phyloP scores from a whole-genome alignment of 2,113 vertebrate genomes.

The Campylomormyrus tamandua region DNA sequence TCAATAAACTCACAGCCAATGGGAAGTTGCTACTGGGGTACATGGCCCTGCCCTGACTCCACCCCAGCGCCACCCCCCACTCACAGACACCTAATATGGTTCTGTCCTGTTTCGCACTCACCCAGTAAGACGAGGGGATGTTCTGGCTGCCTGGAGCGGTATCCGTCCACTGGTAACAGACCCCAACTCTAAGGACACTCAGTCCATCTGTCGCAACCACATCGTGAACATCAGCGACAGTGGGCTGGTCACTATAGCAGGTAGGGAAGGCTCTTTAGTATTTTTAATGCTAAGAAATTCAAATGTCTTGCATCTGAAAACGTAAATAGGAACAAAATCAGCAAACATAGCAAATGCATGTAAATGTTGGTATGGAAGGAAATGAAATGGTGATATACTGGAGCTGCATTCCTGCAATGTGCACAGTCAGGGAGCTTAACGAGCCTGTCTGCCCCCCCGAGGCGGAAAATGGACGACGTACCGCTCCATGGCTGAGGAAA shows the following conservation, averaged over 20 bases:
- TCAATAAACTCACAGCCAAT: background rate
- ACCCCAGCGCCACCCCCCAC: background rate
- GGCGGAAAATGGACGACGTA: slow-evolving; percentile 98
- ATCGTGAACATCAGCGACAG: slow-evolving; percentile 77
- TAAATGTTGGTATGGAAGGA: background rate
- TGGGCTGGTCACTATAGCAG: slow-evolving; percentile 88
- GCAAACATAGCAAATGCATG: background rate
- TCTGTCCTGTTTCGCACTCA: background rate
- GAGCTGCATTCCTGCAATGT: background rate
- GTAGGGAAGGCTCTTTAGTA: slow-evolving; percentile 46
- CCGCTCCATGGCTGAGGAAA: slow-evolving; percentile 87
- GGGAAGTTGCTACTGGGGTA: background rate
- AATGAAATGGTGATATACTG: background rate
- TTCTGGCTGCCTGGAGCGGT: slow-evolving; percentile 92
- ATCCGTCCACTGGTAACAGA: slow-evolving; percentile 90
- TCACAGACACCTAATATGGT: background rate
- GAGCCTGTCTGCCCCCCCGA: slow-evolving; percentile 36
- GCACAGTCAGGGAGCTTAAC: background rate
- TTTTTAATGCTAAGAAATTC: background rate
- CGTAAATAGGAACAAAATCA: background rate
- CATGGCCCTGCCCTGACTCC: background rate
- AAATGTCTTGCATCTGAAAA: background rate
- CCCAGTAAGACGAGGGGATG: slow-evolving; percentile 88
- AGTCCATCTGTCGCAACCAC: slow-evolving; percentile 89
- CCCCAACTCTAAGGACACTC: slow-evolving; percentile 84